phyloP scores from a whole-genome alignment of 1,140 invertebrate genomes.

The Arion vulgaris region DNA sequence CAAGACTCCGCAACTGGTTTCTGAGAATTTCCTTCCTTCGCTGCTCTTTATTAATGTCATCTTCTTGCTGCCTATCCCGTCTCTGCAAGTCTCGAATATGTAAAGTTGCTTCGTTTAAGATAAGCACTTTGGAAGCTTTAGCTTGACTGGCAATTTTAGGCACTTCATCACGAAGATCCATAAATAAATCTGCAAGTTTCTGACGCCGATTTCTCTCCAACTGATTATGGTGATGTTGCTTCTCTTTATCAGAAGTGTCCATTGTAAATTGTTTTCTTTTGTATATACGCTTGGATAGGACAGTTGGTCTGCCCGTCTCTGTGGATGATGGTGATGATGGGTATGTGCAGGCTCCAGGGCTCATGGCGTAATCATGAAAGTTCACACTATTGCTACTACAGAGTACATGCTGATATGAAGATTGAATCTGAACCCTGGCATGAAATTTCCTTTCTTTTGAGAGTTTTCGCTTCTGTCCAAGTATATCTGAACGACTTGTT shows the following conservation, averaged over 20 bases:
- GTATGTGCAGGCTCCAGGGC: conserved; percentile 20
- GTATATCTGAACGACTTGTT: neutral
- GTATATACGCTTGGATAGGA: conserved; percentile 27
- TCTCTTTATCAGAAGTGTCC: conserved; percentile 36
- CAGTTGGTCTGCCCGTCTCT: conserved; percentile 30
- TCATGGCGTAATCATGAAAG: conserved; percentile 40
- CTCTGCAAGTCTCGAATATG: conserved; percentile 32
- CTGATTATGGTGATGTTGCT: conserved; percentile 40
- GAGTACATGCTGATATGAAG: conserved; percentile 5
- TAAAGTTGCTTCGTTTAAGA: conserved; percentile 31
- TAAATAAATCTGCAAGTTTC: conserved; percentile 38
- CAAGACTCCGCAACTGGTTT: conserved; percentile 16
- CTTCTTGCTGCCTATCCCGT: conserved; percentile 20
- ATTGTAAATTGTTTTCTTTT: conserved; percentile 13
- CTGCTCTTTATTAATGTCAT: conserved; percentile 18
- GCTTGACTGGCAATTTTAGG: conserved; percentile 19
- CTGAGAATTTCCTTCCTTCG: conserved; percentile 5
- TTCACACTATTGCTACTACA: conserved; percentile 33
- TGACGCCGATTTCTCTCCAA: conserved; percentile 36
- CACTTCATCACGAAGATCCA: conserved; percentile 33
- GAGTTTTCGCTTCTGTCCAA: conserved; percentile 30
- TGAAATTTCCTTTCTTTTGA: conserved; percentile 21
- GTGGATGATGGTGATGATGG: conserved; percentile 15
- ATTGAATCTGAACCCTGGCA: neutral
- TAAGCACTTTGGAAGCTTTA: conserved; percentile 38